Evolutionary conservation across 2,888 invertebrate species (phyloP).

Genomic region (Tetragonula carbonaria): DNA sequence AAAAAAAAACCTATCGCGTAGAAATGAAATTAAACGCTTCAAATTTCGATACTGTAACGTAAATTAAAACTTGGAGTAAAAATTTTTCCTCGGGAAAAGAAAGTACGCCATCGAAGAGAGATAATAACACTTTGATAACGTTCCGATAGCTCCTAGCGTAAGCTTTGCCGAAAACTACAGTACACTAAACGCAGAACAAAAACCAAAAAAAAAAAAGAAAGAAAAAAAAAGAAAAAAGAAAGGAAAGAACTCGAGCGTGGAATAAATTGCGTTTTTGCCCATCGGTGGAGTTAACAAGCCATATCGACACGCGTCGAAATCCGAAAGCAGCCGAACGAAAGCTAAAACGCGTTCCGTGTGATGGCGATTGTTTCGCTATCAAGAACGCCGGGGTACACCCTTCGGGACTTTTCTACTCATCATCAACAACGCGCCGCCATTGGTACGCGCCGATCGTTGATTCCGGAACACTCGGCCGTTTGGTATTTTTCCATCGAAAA

Average conservation of each 20-base stretch:
- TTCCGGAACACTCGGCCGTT: slow-evolving; percentile 41
- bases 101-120: neutral
- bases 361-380: slow-evolving; percentile 55
- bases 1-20: no score
- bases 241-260: neutral
- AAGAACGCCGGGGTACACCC: slow-evolving; percentile 39
- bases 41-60: no score
- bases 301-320: slow-evolving; percentile 16
- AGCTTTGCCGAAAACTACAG: neutral
- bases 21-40: no score
- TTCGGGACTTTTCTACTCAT: slow-evolving; percentile 44
- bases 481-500: slow-evolving; percentile 43
- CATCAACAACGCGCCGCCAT: slow-evolving; percentile 43
- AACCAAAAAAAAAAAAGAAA: neutral
- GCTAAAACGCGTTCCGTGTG: slow-evolving; percentile 54
- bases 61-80: no score
- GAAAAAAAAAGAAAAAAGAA: neutral
- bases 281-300: neutral
- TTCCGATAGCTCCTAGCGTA: neutral
- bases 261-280: neutral
- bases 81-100: no score
- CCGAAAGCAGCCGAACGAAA: slow-evolving; percentile 4
- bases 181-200: neutral
- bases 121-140: neutral
- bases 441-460: slow-evolving; percentile 43